Percentiles rank a stretch among this genome's conserved stretches.
phyloP scores from a whole-genome alignment of 2,888 invertebrate genomes.

The Drosophila sordidula region DNA sequence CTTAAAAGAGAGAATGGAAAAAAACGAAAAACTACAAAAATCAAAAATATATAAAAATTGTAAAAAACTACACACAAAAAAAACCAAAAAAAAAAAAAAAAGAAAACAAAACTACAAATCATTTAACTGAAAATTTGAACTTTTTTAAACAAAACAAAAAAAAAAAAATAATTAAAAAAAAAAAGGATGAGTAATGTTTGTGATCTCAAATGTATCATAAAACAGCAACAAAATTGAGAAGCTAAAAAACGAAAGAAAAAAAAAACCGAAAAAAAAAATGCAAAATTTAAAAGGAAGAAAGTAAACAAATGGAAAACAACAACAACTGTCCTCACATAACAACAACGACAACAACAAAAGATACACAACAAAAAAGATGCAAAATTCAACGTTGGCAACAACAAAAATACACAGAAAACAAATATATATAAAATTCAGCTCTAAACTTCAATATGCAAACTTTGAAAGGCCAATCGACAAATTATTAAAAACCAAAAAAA shows the following conservation, averaged over 20 bases:
- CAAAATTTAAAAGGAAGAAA: conserved; percentile 37
- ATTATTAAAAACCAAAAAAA: conserved; percentile 20
- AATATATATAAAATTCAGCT: conserved; percentile 31
- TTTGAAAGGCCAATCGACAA: conserved; percentile 63
- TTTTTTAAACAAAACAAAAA: conserved; percentile 69
- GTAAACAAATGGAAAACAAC: conserved; percentile 49
- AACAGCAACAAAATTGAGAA: conserved; percentile 71
- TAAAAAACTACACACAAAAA: conserved; percentile 52
- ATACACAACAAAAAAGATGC: conserved; percentile 68
- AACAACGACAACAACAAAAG: conserved; percentile 41
- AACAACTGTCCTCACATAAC: conserved; percentile 50
- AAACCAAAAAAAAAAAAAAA: conserved; percentile 52
- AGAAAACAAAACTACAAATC: conserved; percentile 53
- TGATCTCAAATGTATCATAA: conserved; percentile 83
- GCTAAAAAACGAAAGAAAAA: conserved; percentile 54
- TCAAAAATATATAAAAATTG: conserved; percentile 65
- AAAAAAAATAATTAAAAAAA: conserved; percentile 32
- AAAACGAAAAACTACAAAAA: conserved; percentile 56
- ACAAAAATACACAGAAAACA: conserved; percentile 8
- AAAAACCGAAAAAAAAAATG: conserved; percentile 28
- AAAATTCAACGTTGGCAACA: conserved; percentile 67
- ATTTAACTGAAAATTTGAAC: conserved; percentile 68
- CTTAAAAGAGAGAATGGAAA: conserved; percentile 44
- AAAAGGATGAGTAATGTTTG: conserved; percentile 75
- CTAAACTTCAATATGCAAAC: conserved; percentile 70